A percentile compares a stretch with the other conserved stretches of the same genome.
phyloP scores from a whole-genome alignment of 2,113 vertebrate species.

The Indri indri region DNA sequence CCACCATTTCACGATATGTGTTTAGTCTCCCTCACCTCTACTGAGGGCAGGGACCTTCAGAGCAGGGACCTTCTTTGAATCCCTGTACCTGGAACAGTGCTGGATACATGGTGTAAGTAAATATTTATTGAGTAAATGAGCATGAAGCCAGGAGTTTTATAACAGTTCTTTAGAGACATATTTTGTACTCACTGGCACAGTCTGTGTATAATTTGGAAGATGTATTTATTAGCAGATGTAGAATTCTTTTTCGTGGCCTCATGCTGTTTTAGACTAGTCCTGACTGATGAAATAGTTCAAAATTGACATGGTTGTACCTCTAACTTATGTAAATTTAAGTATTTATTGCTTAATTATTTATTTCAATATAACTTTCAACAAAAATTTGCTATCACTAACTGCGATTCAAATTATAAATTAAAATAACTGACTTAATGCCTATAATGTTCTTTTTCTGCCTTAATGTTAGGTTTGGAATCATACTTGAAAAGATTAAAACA shows the following conservation, averaged over 20 bases:
- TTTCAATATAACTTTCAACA: slow-evolving; percentile 2
- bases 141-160: background rate
- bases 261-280: background rate
- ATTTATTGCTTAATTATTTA: background rate
- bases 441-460: slow-evolving; percentile 27
- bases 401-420: background rate
- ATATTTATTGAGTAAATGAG: background rate
- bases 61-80: background rate
- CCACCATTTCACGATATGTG: background rate
- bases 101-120: background rate
- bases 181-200: background rate
- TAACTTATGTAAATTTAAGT: slow-evolving; percentile 12
- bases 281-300: background rate
- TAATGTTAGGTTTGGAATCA: slow-evolving; percentile 89
- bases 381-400: slow-evolving; percentile 34
- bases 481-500: slow-evolving; percentile 94
- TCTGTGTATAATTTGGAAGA: background rate
- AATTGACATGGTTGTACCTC: background rate
- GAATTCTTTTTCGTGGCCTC: background rate
- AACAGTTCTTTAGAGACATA: background rate
- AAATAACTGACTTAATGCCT: background rate
- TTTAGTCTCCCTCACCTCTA: background rate
- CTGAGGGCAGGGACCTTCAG: background rate
- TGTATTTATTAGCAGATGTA: background rate
- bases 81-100: background rate